These are phyloP conservation scores for Plutella xylostella DNA, from an alignment of 2,888 invertebrate genomes.

Conservation along the genomic window DNA sequence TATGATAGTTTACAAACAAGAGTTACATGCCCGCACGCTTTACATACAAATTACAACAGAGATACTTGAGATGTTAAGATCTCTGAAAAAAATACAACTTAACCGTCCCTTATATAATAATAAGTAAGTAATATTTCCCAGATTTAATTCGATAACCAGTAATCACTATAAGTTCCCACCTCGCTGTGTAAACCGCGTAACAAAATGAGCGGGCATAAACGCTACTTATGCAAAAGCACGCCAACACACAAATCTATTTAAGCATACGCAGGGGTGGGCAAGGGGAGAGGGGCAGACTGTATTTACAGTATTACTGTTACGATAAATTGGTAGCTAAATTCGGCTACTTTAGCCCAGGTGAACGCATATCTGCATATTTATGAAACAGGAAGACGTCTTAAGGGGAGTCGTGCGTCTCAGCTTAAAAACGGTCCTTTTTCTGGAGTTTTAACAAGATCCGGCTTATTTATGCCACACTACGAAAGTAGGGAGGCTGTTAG, in stretches of 20 bases:
- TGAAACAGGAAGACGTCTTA: slow-evolving; percentile 55
- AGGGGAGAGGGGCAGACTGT: slow-evolving; percentile 29
- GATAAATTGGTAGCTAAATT: slow-evolving; percentile 65
- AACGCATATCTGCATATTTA: slow-evolving; percentile 68
- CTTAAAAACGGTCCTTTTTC: slow-evolving; percentile 56
- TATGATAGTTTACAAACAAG: slow-evolving; percentile 1
- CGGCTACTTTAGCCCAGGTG: slow-evolving; percentile 62
- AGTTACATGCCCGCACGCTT: background rate
- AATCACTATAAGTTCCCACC: slow-evolving; percentile 36
- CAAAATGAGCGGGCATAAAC: slow-evolving; percentile 32
- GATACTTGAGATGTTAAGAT: background rate
- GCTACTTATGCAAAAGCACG: slow-evolving; percentile 62
- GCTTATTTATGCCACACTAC: slow-evolving; percentile 50
- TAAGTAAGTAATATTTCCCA: too few relatives aligned
- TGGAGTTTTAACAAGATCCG: slow-evolving; percentile 66
- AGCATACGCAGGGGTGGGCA: slow-evolving; percentile 34
- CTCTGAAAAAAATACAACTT: too few relatives aligned
- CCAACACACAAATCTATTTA: slow-evolving; percentile 53
- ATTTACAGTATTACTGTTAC: slow-evolving; percentile 65
- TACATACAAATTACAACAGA: background rate
- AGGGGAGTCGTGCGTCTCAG: slow-evolving; percentile 45
- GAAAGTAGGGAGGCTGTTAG: slow-evolving; percentile 42
- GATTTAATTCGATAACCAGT: slow-evolving; percentile 42
- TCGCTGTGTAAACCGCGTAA: slow-evolving; percentile 36
- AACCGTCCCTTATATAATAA: too few relatives aligned